A percentile compares a stretch with the other conserved stretches of the same genome.
phyloP scores from a whole-genome alignment of 2,888 invertebrate species.

The Amphipyra tragopoginis region DNA sequence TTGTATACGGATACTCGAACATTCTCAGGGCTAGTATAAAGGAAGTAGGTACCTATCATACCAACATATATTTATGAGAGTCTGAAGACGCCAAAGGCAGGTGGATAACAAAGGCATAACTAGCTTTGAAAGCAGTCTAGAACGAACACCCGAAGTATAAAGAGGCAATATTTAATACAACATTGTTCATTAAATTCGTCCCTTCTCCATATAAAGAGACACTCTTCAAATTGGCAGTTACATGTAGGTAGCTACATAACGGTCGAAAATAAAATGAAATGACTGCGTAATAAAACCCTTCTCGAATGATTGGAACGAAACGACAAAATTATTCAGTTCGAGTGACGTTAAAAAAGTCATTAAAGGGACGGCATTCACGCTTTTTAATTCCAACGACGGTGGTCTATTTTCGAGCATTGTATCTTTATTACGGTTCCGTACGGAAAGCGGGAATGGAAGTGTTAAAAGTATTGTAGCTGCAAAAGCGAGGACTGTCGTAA shows the following conservation, averaged over 20 bases:
- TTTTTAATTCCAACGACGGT: conserved; percentile 59
- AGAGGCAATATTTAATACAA: conserved; percentile 30
- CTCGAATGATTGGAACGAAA: conserved; percentile 66
- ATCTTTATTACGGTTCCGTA: conserved; percentile 50
- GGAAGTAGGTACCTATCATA: conserved; percentile 17
- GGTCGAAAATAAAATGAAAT: conserved; percentile 61
- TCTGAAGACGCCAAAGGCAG: conserved; percentile 13
- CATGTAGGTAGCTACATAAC: conserved; percentile 23
- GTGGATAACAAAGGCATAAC: conserved; percentile 26
- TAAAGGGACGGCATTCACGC: conserved; percentile 59
- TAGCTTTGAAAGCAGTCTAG: conserved; percentile 31
- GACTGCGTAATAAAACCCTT: conserved; percentile 64
- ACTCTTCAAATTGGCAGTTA: conserved; percentile 52
- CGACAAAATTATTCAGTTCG: conserved; percentile 69
- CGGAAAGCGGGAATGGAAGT: conserved; percentile 45
- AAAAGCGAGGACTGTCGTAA: conserved; percentile 16
- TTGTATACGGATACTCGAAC: conserved; percentile 32
- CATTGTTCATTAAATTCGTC: conserved; percentile 37
- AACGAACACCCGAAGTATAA: conserved; percentile 13
- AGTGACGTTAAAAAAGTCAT: conserved; percentile 71
- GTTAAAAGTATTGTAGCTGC: conserved; percentile 47
- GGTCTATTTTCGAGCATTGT: conserved; percentile 62
- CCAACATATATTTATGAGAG: conserved; percentile 32
- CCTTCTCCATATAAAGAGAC: conserved; percentile 38
- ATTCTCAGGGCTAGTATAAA: conserved; percentile 8